These are phyloP conservation scores for Mustela nigripes DNA, from an alignment of 2,113 vertebrate species.

Conservation along the genomic window DNA sequence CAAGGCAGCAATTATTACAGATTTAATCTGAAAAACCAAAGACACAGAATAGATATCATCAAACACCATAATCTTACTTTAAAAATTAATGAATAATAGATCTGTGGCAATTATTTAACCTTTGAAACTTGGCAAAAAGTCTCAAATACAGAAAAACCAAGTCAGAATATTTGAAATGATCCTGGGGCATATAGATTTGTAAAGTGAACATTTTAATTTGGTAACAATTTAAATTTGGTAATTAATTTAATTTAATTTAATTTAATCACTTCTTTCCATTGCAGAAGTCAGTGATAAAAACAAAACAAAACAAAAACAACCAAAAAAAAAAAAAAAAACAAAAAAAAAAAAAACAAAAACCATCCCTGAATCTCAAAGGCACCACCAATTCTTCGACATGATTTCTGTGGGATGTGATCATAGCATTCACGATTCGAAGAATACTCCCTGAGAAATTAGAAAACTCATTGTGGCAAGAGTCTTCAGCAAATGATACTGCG, in stretches of 20 bases:
- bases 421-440: background rate
- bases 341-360: background rate
- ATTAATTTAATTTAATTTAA: too few species aligned
- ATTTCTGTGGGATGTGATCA: background rate
- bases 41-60: background rate
- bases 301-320: background rate
- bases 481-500: constrained; percentile 34
- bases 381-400: background rate
- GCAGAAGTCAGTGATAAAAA: background rate
- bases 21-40: background rate
- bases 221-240: background rate
- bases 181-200: background rate
- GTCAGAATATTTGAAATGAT: background rate
- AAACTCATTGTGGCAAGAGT: background rate
- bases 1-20: background rate
- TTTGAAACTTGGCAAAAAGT: constrained; percentile 3
- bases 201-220: background rate
- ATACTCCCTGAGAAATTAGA: background rate
- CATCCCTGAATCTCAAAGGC: background rate
- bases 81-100: background rate
- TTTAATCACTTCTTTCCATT: background rate
- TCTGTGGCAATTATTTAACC: background rate
- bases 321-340: background rate
- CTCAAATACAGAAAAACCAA: background rate
- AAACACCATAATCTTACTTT: background rate